Evolutionary conservation across 2,797 vertebrate species (phyloP).

Genomic region (Sebastes oblongus): DNA sequence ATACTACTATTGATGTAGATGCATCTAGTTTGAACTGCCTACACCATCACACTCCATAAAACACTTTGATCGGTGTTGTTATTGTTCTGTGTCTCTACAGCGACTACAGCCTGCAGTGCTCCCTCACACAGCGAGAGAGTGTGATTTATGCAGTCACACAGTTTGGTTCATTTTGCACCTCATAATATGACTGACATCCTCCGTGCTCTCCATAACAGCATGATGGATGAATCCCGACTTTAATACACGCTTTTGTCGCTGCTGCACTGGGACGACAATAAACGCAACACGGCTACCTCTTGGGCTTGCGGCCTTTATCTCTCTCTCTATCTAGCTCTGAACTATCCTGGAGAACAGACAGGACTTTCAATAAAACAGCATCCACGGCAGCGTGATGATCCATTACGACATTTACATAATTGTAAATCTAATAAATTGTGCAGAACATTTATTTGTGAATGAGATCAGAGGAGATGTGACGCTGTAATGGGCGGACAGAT

Average conservation of each 20-base stretch:
- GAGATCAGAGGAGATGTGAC: conserved; percentile 6
- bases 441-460: conserved; percentile 15
- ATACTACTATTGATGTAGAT: conserved; percentile 18
- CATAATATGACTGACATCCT: conserved; percentile 41
- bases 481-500: conserved; percentile 8
- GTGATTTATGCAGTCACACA: conserved; percentile 42
- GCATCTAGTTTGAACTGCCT: conserved; percentile 19
- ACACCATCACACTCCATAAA: conserved; percentile 17
- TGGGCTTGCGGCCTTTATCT: not conserved
- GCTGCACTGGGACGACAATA: not conserved
- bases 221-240: conserved; percentile 19
- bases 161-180: conserved; percentile 49
- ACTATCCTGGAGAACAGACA: not conserved
- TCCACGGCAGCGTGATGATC: not conserved
- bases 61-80: conserved; percentile 36
- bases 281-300: conserved; percentile 7
- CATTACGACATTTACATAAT: conserved; percentile 9
- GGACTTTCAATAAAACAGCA: not conserved
- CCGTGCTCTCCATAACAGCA: conserved; percentile 14
- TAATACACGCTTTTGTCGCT: not conserved
- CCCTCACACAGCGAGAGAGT: not conserved
- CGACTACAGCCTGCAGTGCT: conserved; percentile 7
- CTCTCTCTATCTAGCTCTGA: not conserved
- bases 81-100: conserved; percentile 36
- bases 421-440: conserved; percentile 23